A percentile compares a stretch with the other conserved stretches of the same genome.
phyloP scores from a whole-genome alignment of 2,797 vertebrate genomes.

The Australoheros facetus region DNA sequence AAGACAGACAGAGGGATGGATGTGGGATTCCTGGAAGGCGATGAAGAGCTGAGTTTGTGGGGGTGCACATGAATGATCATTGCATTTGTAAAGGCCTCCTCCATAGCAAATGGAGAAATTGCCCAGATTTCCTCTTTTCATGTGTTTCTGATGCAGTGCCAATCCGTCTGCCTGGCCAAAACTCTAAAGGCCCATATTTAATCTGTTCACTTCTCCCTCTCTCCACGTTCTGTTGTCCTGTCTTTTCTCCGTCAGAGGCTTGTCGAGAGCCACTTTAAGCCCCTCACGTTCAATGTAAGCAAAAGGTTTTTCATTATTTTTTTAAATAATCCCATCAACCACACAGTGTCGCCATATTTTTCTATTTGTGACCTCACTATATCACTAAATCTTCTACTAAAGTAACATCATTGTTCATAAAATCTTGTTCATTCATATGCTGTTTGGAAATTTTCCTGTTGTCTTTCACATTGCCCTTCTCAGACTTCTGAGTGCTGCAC shows the following conservation, averaged over 20 bases:
- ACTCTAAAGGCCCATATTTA: constrained; percentile 70
- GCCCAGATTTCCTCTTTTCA: constrained; percentile 68
- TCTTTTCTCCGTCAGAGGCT: constrained; percentile 32
- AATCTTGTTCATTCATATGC: not conserved
- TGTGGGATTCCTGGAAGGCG: constrained; percentile 47
- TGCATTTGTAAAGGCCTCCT: constrained; percentile 60
- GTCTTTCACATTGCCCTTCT: constrained; percentile 42
- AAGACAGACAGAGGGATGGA: constrained; percentile 27
- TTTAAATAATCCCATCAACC: constrained; percentile 30
- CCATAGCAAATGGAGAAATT: constrained; percentile 64
- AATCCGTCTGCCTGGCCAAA: constrained; percentile 66
- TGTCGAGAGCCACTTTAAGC: constrained; percentile 47
- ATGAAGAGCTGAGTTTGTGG: constrained; percentile 14
- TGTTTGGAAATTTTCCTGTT: not conserved
- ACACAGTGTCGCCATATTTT: constrained; percentile 12
- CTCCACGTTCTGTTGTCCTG: constrained; percentile 15
- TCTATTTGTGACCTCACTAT: not conserved
- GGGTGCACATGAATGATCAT: constrained; percentile 48
- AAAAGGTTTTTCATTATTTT: constrained; percentile 37
- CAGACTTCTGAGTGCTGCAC: constrained; percentile 5
- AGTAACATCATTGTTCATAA: not conserved
- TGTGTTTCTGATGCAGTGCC: constrained; percentile 69
- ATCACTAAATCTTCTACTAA: constrained; percentile 12
- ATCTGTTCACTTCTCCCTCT: constrained; percentile 30
- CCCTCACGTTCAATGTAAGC: constrained; percentile 29